Conservation (phyloP, 1,140 invertebrate genomes). For the Drosophila nebulosa region DNA sequence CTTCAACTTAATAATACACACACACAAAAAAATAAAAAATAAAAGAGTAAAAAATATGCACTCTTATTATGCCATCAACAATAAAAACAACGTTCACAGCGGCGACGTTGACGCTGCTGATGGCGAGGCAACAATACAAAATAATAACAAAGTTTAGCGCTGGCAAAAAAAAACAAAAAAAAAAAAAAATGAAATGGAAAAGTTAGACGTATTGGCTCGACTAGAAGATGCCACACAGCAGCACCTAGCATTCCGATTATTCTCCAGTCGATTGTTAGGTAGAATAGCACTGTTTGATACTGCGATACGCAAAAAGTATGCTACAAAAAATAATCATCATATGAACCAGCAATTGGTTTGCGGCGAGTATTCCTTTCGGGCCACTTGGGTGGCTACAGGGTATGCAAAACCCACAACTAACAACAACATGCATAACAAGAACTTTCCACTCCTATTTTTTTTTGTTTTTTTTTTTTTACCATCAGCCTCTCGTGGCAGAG, state of each 20-base stretch:
- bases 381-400: not conserved
- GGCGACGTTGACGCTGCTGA: slow-evolving; percentile 8
- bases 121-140: slow-evolving; percentile 24
- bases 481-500: not conserved
- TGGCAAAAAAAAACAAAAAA: not conserved
- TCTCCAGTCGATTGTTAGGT: too few relatives aligned
- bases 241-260: too few relatives aligned
- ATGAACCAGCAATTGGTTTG: too few relatives aligned
- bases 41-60: slow-evolving; percentile 48
- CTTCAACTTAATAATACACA: slow-evolving; percentile 68
- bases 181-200: too few relatives aligned
- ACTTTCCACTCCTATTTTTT: not conserved
- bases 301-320: not conserved
- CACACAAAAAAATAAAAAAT: not conserved
- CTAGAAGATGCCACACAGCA: slow-evolving; percentile 17
- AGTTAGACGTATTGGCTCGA: slow-evolving; percentile 10
- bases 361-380: too few relatives aligned
- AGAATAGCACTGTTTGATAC: too few relatives aligned
- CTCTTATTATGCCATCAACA: slow-evolving; percentile 74
- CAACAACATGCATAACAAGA: slow-evolving; percentile 31
- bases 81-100: slow-evolving; percentile 54
- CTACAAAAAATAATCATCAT: not conserved
- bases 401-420: not conserved
- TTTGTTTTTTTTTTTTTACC: slow-evolving; percentile 9
- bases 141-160: slow-evolving; percentile 6